phyloP scores from a whole-genome alignment of 1,140 invertebrate genomes.

The Saccostrea echinata region DNA sequence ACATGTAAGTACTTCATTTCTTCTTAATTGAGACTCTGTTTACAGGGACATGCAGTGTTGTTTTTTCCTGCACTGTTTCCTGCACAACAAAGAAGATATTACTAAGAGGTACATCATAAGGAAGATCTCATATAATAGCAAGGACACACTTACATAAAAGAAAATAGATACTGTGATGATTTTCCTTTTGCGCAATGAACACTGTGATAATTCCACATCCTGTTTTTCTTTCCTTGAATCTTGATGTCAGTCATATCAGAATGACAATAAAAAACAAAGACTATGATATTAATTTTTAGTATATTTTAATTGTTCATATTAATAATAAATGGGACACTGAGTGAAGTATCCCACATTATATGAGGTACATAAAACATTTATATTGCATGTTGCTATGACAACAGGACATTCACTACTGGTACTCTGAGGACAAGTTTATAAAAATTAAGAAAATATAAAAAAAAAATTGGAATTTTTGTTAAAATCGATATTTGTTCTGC shows the following conservation, averaged over 20 bases:
- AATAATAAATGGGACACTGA: slow-evolving; percentile 1
- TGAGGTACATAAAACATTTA: slow-evolving; percentile 3
- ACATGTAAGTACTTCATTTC: no score
- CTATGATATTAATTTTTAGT: background rate
- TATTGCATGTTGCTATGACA: slow-evolving; percentile 36
- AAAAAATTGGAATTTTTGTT: background rate
- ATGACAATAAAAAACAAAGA: background rate
- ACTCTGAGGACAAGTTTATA: background rate
- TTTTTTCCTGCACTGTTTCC: no score
- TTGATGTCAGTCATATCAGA: background rate
- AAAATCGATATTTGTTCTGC: background rate
- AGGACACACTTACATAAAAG: no score
- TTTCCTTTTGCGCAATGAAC: no score
- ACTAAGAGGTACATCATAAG: no score
- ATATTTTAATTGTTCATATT: slow-evolving; percentile 35
- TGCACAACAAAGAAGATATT: no score
- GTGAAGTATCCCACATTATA: background rate
- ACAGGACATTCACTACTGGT: slow-evolving; percentile 24
- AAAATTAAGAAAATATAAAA: slow-evolving; percentile 11
- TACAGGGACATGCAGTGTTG: no score
- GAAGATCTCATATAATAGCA: no score
- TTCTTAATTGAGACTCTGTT: no score
- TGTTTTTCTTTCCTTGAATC: background rate
- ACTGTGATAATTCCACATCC: no score
- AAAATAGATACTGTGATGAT: no score